Evolutionary conservation across 2,888 invertebrate species (phyloP).

Genomic region (Philopedon plagiatum): DNA sequence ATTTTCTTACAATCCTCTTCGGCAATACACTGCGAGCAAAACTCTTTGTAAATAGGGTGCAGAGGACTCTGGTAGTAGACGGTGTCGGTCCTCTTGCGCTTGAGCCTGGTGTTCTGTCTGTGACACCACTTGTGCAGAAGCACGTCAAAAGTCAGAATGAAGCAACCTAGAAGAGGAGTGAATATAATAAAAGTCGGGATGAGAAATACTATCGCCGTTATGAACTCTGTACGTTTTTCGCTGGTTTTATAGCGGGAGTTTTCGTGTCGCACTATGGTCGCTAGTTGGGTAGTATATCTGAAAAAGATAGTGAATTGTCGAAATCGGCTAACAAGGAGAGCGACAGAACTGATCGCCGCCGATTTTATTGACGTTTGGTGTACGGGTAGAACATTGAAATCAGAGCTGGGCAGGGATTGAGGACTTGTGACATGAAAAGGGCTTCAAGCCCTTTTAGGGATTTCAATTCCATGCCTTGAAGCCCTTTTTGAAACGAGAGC

Average conservation of each 20-base stretch:
- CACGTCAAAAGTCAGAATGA: conserved; percentile 32
- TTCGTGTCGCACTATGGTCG: conserved; percentile 27
- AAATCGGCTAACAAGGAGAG: not conserved
- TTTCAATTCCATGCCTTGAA: too few relatives aligned
- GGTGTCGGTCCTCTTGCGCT: not conserved
- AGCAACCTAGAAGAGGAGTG: conserved; percentile 36
- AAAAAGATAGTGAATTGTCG: not conserved
- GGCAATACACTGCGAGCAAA: conserved; percentile 42
- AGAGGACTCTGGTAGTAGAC: conserved; percentile 49
- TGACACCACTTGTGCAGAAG: conserved; percentile 48
- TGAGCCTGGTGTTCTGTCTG: conserved; percentile 35
- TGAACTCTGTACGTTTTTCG: conserved; percentile 38
- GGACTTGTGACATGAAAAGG: too few relatives aligned
- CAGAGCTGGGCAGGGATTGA: too few relatives aligned
- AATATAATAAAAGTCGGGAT: conserved; percentile 45
- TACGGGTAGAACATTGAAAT: too few relatives aligned
- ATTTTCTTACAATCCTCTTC: conserved; percentile 66
- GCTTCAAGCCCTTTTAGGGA: too few relatives aligned
- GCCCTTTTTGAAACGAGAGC: too few relatives aligned
- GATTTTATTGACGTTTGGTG: too few relatives aligned
- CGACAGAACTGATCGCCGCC: too few relatives aligned
- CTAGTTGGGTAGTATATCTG: conserved; percentile 28
- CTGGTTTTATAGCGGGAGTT: conserved; percentile 23
- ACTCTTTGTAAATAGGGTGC: conserved; percentile 45
- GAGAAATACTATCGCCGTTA: conserved; percentile 44